Evolutionary conservation across 1,140 invertebrate species (phyloP), one percentile per base, ranked within the genome.

Genomic region (Ylistrum balloti): DNA sequence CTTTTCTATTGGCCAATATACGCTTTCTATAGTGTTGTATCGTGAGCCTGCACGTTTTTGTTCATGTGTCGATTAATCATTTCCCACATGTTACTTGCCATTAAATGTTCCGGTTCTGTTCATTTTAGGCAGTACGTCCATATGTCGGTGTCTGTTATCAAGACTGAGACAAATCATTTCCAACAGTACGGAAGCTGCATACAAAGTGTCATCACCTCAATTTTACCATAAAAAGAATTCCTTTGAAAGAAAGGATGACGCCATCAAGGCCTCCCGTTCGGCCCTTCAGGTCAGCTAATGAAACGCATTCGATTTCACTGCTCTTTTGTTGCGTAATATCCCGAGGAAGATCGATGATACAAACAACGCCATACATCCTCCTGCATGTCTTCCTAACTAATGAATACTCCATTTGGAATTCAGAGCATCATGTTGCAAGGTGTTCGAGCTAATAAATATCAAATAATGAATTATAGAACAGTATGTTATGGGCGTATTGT

Each of bases 171-270:
- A 74, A 74, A 74, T 74, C 56, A 74, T n/a, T 17, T n/a, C 56
- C 22, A 28, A 28, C 22, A n/a, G 56, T n/a, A 17, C 56, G 56
- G 56, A 74, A 74, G 56, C 56, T 74, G 56, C 56, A 74, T 74
- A 74, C 22, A 74, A 28, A 74, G 28, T 74, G 56, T 74, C 56
- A 74, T 74, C 56, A 74, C 56, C n/a, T 74, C n/a, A 28, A 74
- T 74, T 28, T n/a, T 1, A 28, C 45, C 1, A 74, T 28, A 28
- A 28, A 74, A 74, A 74, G 56, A 74, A 74, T 74, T n/a, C 56
- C 56, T 74, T 74, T 74, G 56, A n/a, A n/a, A 74, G 56, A 74
- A 74, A n/a, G 56, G 56, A 74, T 74, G 56, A 74, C 56, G 56
- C 56, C 56, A 74, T 28, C 56, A 74, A 74, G 56, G 56, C 22